Base-by-base conservation (phyloP, 2,113 vertebrate genomes). In the Labeo rohita region DNA sequence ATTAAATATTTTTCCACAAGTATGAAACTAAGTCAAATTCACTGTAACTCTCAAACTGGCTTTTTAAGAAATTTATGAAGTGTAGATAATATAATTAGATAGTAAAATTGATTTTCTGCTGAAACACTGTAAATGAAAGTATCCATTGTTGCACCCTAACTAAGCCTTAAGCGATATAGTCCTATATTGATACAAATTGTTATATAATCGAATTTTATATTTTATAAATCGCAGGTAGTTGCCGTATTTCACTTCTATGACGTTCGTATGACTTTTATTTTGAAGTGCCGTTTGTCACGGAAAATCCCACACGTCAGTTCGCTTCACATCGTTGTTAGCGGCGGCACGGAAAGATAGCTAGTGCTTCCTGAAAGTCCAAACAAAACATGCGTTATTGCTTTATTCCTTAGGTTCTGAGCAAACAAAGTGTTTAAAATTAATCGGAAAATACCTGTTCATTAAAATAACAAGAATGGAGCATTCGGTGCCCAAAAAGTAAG, bases 401-500 rank as follows among this genome's bases (percentile, higher is more conserved):
- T 66, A 59, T 80, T 61, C 9, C 1, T 21, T 83, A 61, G 23
- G 0, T 21, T 34, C 74, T 75, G 7, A 79, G 36, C 15, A 54
- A 65, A 11, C 12, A 7, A 73, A 34, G 4, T 83, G 18, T n/a
- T 72, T 47, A 2, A 59, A 45, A 23, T 74, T 73, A 23, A 39
- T 11, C 15, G 56, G 6, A 72, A 18, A 61, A 10, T 83, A 36
- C n/a, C n/a, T 72, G 1, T 84, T 76, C 4, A 23, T 61, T 28
- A 47, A 34, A 13, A 82, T 36, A 70, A 54, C 47, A 18, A 73
- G 3, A 47, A 89, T 89, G 88, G 88, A 89, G 63, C 88, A 89
- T 59, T 65, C 88, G 36, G 84, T 87, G 66, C 86, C 86, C 39
- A 89, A 85, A 87, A 89, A 87, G 88, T 89, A 87, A 89, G 84